Conservation (phyloP, 2,888 invertebrate genomes). For the Mimas tiliae region DNA sequence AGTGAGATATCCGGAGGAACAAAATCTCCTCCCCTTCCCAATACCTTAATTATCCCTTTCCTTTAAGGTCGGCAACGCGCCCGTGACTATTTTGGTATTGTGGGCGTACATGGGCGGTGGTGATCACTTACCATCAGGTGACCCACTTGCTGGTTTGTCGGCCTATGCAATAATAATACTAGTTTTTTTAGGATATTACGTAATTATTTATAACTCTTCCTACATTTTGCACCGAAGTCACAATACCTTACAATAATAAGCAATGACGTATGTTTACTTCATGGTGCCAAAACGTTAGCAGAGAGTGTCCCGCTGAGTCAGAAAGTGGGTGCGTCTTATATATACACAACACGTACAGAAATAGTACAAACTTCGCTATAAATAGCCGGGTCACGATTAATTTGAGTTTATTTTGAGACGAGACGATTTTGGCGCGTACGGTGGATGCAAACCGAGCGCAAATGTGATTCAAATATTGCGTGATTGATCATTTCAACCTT, state of each 20-base stretch:
- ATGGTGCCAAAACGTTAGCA: constrained; percentile 14
- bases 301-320: constrained; percentile 12
- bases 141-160: too few relatives aligned
- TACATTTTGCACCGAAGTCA: background rate
- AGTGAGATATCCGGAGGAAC: too few relatives aligned
- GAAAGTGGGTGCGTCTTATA: constrained; percentile 15
- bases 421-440: constrained; percentile 18
- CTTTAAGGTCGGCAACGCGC: too few relatives aligned
- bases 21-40: too few relatives aligned
- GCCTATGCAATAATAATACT: too few relatives aligned
- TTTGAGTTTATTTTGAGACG: constrained; percentile 28
- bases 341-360: constrained; percentile 23
- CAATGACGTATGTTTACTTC: background rate
- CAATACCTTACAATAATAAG: background rate
- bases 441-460: constrained; percentile 16
- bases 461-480: background rate
- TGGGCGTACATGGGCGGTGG: too few relatives aligned
- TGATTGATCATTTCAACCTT: constrained; percentile 17
- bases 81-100: too few relatives aligned
- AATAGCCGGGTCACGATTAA: constrained; percentile 28
- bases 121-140: too few relatives aligned
- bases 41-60: too few relatives aligned
- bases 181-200: too few relatives aligned
- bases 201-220: too few relatives aligned
- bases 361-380: constrained; percentile 27